Percentiles rank a stretch among this genome's conserved stretches.
phyloP scores from a whole-genome alignment of 2,113 vertebrate species.

The Chionis minor region DNA sequence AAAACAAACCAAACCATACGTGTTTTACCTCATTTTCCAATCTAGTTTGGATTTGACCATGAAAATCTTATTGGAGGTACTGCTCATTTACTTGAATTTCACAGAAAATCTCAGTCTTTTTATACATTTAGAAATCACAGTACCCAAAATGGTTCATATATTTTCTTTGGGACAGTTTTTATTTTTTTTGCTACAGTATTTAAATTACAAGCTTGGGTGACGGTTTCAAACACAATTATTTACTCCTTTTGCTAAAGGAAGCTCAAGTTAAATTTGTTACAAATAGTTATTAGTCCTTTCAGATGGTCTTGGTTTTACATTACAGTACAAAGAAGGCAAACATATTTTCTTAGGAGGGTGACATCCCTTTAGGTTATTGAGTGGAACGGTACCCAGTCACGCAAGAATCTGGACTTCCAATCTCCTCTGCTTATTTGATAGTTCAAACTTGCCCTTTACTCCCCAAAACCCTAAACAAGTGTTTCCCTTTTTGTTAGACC shows the following conservation, averaged over 20 bases:
- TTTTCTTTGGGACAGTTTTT: slow-evolving; percentile 69
- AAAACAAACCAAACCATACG: not conserved
- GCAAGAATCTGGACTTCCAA: slow-evolving; percentile 23
- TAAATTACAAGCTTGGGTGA: slow-evolving; percentile 73
- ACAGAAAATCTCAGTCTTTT: not conserved
- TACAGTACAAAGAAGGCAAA: slow-evolving; percentile 43
- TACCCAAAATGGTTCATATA: slow-evolving; percentile 1
- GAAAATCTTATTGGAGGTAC: not conserved
- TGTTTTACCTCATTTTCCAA: not conserved
- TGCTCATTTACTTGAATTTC: not conserved
- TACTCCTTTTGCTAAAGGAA: slow-evolving; percentile 44
- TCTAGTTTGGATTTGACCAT: not conserved
- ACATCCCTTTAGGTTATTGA: slow-evolving; percentile 15
- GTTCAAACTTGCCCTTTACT: slow-evolving; percentile 25
- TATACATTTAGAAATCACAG: slow-evolving; percentile 26
- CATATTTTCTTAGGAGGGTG: not conserved
- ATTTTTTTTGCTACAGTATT: slow-evolving; percentile 59
- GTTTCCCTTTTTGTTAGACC: not conserved
- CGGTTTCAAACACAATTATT: slow-evolving; percentile 65
- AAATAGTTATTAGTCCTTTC: slow-evolving; percentile 50
- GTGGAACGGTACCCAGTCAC: slow-evolving; percentile 25
- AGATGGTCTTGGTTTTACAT: slow-evolving; percentile 41
- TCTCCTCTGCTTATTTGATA: not conserved
- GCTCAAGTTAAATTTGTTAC: slow-evolving; percentile 57
- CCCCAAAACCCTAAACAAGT: not conserved